phyloP scores from a whole-genome alignment of 2,888 invertebrate genomes.

The Brachynemurus nebulosus region DNA sequence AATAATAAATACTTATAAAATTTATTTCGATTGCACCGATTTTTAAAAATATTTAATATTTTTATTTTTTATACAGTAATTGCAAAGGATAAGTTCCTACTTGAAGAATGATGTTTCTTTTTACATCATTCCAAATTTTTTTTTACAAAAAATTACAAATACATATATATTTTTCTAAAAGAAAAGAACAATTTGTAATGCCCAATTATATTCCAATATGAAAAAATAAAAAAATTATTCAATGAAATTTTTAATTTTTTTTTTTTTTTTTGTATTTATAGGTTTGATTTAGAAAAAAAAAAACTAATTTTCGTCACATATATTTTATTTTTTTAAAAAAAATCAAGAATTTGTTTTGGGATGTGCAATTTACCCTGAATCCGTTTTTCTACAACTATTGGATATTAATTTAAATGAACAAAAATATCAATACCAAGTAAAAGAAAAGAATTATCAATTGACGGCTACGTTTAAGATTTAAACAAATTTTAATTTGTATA shows the following conservation, averaged over 20 bases:
- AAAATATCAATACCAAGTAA: no score
- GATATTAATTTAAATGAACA: no score
- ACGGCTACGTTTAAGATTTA: no score
- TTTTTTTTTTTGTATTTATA: conserved; percentile 1
- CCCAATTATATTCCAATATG: conserved; percentile 1
- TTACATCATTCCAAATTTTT: neutral
- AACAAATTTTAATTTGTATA: no score
- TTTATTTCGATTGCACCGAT: conserved; percentile 1
- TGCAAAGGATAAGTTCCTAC: conserved; percentile 11
- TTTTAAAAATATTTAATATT: neutral
- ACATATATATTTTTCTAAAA: conserved; percentile 1
- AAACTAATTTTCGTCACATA: neutral
- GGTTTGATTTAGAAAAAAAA: no score
- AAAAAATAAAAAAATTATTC: neutral
- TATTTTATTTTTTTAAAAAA: neutral
- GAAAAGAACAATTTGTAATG: conserved; percentile 5
- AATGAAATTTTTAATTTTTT: neutral
- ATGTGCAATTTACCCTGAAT: conserved; percentile 9
- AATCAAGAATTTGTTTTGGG: neutral
- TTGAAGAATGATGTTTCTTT: conserved; percentile 4
- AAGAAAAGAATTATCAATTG: no score
- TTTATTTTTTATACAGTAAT: conserved; percentile 9
- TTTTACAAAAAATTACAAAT: neutral
- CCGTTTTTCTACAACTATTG: conserved; percentile 4
- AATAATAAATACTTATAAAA: neutral